These are phyloP conservation scores for Parambassis ranga DNA, from an alignment of 2,797 vertebrate genomes.

Conservation along the genomic window DNA sequence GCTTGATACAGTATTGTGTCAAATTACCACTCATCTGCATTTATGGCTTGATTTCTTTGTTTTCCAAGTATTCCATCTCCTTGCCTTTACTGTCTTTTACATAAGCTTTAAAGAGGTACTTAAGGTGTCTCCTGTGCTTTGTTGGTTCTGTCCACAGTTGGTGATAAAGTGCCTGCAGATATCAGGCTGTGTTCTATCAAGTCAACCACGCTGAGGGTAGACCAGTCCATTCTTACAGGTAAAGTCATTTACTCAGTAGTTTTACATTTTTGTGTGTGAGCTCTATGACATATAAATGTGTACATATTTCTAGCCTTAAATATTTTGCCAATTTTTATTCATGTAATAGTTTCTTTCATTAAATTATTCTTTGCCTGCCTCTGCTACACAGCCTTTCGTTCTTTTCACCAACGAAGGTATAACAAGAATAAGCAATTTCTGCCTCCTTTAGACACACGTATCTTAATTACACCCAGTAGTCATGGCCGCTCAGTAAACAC, in stretches of 20 bases:
- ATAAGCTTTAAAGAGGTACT: slow-evolving; percentile 8
- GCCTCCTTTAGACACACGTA: background rate
- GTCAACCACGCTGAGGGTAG: slow-evolving; percentile 95
- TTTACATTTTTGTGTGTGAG: background rate
- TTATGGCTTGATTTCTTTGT: background rate
- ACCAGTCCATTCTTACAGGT: slow-evolving; percentile 99
- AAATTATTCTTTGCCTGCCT: background rate
- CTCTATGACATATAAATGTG: background rate
- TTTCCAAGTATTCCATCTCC: background rate
- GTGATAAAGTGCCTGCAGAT: slow-evolving; percentile 98
- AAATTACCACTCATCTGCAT: background rate
- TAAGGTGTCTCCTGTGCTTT: slow-evolving; percentile 7
- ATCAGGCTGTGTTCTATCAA: slow-evolving; percentile 97
- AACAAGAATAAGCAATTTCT: background rate
- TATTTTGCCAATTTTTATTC: background rate
- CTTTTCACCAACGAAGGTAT: background rate
- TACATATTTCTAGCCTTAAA: no score
- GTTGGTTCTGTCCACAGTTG: slow-evolving; percentile 83
- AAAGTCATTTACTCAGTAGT: slow-evolving; percentile 21
- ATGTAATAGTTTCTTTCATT: background rate
- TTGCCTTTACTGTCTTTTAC: background rate
- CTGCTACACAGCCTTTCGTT: background rate
- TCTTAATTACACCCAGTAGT: slow-evolving; percentile 3
- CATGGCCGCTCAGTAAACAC: slow-evolving; percentile 10
- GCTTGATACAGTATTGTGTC: background rate